Conservation (phyloP, 2,113 vertebrate species). For the Falco punctatus region DNA sequence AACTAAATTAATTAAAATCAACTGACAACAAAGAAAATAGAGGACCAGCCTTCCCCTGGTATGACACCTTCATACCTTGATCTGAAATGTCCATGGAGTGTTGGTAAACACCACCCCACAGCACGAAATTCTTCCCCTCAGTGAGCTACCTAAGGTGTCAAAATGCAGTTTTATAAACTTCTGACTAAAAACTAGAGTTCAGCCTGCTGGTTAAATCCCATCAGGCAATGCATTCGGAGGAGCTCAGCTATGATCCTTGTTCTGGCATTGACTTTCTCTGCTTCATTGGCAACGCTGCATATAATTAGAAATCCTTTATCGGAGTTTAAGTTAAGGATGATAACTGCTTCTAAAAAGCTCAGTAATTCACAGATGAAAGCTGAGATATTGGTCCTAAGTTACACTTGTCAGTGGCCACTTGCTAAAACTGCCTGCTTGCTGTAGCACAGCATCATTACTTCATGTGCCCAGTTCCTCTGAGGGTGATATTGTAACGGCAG, state of each 20-base stretch:
- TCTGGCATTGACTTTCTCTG: neutral
- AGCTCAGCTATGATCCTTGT: neutral
- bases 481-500: neutral
- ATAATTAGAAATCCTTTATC: neutral
- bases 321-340: neutral
- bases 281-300: neutral
- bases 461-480: neutral
- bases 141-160: neutral
- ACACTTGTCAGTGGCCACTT: neutral
- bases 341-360: neutral
- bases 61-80: neutral
- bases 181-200: neutral
- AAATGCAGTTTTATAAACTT: neutral
- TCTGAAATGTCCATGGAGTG: neutral
- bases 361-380: neutral
- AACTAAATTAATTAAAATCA: neutral
- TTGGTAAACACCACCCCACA: neutral
- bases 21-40: neutral
- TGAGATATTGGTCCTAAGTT: neutral
- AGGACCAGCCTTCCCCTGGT: fast-evolving
- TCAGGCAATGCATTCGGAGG: neutral
- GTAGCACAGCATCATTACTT: neutral
- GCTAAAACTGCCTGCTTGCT: neutral
- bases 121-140: neutral
- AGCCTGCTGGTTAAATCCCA: neutral